Evolutionary conservation across 2,113 vertebrate genomes (phyloP).

Genomic region (Propithecus coquereli): DNA sequence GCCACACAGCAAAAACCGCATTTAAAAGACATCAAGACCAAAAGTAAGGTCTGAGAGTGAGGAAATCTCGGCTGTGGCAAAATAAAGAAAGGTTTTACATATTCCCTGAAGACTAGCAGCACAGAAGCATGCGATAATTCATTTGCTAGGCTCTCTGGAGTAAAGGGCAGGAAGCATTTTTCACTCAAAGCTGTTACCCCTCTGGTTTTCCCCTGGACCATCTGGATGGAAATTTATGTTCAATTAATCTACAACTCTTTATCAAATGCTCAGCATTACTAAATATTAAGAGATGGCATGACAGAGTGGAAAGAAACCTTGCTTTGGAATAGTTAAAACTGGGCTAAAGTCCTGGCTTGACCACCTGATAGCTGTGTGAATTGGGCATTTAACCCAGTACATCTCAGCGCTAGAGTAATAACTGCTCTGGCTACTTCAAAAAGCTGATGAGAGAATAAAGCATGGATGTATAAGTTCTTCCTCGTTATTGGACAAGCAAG

Average conservation of each 20-base stretch:
- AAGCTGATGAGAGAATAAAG: background rate
- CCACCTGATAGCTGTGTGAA: background rate
- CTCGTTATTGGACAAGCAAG: background rate
- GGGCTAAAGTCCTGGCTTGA: background rate
- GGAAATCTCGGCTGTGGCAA: background rate
- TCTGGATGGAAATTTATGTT: background rate
- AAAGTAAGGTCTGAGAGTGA: background rate
- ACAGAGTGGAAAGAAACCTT: background rate
- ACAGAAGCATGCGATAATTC: background rate
- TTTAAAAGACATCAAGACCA: background rate
- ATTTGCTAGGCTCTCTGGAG: background rate
- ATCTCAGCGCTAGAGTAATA: background rate
- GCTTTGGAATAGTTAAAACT: background rate
- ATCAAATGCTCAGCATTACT: background rate
- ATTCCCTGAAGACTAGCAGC: background rate
- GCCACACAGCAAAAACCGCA: background rate
- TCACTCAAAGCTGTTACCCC: background rate
- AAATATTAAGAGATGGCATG: background rate
- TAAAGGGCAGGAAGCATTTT: background rate
- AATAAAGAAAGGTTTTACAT: background rate
- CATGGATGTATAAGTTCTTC: background rate
- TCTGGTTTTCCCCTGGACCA: background rate
- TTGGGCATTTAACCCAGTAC: background rate
- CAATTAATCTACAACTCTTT: background rate
- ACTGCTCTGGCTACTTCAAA: background rate